Conservation (phyloP, 2,888 invertebrate genomes). For the Asteroscopus sphinx region DNA sequence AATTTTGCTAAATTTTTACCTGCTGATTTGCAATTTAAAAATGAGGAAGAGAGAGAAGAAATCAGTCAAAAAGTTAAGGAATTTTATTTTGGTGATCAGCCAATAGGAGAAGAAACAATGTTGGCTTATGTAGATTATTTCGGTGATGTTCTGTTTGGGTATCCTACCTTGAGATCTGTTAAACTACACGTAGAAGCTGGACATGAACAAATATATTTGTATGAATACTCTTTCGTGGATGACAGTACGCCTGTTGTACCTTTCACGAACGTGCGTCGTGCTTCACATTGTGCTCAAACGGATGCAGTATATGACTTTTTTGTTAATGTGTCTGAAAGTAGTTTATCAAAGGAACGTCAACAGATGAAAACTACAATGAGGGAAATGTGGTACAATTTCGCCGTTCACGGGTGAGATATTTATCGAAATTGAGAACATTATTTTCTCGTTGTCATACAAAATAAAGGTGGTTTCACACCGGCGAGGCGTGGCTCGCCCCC, state of each 20-base stretch:
- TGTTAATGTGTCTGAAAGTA: constrained; percentile 9
- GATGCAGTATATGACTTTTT: constrained; percentile 44
- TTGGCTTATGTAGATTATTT: constrained; percentile 59
- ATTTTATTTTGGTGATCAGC: constrained; percentile 67
- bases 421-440: too few species aligned
- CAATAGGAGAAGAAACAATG: constrained; percentile 49
- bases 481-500: too few species aligned
- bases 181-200: constrained; percentile 58
- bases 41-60: constrained; percentile 54
- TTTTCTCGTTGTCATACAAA: too few species aligned
- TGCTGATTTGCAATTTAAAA: constrained; percentile 63
- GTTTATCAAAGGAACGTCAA: constrained; percentile 45
- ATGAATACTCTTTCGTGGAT: constrained; percentile 67
- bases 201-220: constrained; percentile 65
- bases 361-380: constrained; percentile 52
- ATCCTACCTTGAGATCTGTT: constrained; percentile 61
- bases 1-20: constrained; percentile 68
- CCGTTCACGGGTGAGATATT: constrained; percentile 58
- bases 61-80: constrained; percentile 59
- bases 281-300: constrained; percentile 65
- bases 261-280: constrained; percentile 60
- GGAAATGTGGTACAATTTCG: constrained; percentile 61
- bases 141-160: constrained; percentile 73
- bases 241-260: constrained; percentile 56
- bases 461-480: too few species aligned